Evolutionary conservation across 1,140 invertebrate species (phyloP).

Genomic region (Lordiphosa stackelbergi): DNA sequence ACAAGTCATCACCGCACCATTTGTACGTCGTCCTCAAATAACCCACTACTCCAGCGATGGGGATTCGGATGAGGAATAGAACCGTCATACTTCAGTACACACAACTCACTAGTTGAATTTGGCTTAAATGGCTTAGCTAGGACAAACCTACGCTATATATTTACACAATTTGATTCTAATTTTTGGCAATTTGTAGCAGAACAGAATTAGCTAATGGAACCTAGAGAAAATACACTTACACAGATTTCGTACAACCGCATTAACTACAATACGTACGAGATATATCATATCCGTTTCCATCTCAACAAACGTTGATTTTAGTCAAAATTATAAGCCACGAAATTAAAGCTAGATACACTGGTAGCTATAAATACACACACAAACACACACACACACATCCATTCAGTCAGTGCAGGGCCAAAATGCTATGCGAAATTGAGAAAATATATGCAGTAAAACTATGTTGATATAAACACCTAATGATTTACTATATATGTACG

Average conservation of each 20-base stretch:
- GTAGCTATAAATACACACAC: slow-evolving; percentile 35
- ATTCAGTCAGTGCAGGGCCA: no score
- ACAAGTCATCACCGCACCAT: slow-evolving; percentile 88
- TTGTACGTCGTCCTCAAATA: slow-evolving; percentile 81
- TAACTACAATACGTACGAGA: slow-evolving; percentile 18
- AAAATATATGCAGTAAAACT: slow-evolving; percentile 19
- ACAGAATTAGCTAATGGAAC: slow-evolving; percentile 56
- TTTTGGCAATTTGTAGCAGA: slow-evolving; percentile 26
- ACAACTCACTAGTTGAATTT: slow-evolving; percentile 27
- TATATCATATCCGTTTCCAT: slow-evolving; percentile 72
- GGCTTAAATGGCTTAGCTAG: slow-evolving; percentile 27
- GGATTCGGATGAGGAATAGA: slow-evolving; percentile 91
- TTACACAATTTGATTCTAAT: slow-evolving; percentile 29
- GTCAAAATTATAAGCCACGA: slow-evolving; percentile 70
- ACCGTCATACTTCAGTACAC: slow-evolving; percentile 1
- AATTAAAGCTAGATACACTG: slow-evolving; percentile 52
- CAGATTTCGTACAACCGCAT: slow-evolving; percentile 44
- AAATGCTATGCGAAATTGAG: no score
- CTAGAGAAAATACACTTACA: slow-evolving; percentile 42
- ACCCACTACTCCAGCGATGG: slow-evolving; percentile 92
- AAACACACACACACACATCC: slow-evolving; percentile 12
- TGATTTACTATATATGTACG: slow-evolving; percentile 38
- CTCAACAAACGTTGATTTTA: slow-evolving; percentile 63
- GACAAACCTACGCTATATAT: slow-evolving; percentile 25
- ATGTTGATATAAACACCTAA: slow-evolving; percentile 43